Evolutionary conservation across 2,888 invertebrate genomes (phyloP).

Genomic region (Drosophila flavopinicola): DNA sequence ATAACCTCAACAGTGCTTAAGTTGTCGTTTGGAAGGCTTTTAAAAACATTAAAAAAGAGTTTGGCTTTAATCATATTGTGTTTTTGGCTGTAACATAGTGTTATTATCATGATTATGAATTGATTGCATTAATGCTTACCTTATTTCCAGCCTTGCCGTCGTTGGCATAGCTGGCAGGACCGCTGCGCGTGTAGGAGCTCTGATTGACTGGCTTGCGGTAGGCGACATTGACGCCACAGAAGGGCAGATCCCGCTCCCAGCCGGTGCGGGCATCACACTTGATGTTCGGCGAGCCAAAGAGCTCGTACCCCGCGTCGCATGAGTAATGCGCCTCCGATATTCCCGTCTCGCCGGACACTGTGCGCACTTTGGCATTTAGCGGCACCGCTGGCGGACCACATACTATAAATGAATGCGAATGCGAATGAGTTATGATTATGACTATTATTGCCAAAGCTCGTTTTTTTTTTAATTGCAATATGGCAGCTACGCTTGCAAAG

Average conservation of each 20-base stretch:
- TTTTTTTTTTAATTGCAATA: conserved; percentile 3
- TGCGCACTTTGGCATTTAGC: conserved; percentile 90
- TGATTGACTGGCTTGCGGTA: conserved; percentile 95
- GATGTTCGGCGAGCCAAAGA: conserved; percentile 90
- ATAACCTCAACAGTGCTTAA: too few species aligned
- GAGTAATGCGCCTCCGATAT: conserved; percentile 90
- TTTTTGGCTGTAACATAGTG: neutral
- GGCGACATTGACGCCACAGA: conserved; percentile 95
- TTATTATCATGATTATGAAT: too few species aligned
- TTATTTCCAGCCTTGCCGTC: conserved; percentile 92
- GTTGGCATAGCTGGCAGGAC: conserved; percentile 92
- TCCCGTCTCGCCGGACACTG: conserved; percentile 70
- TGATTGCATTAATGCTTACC: too few species aligned
- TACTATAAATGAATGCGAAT: conserved; percentile 63
- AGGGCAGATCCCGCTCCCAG: conserved; percentile 93
- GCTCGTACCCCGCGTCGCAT: conserved; percentile 95
- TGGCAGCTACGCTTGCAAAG: neutral
- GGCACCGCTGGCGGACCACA: conserved; percentile 95
- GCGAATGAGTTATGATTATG: neutral
- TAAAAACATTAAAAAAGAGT: too few species aligned
- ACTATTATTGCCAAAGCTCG: neutral
- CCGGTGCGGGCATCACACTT: conserved; percentile 89
- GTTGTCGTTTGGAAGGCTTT: too few species aligned
- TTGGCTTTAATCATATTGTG: too few species aligned
- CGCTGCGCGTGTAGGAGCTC: conserved; percentile 94